Conservation (phyloP, 2,113 vertebrate genomes). For the Calidris pugnax region DNA sequence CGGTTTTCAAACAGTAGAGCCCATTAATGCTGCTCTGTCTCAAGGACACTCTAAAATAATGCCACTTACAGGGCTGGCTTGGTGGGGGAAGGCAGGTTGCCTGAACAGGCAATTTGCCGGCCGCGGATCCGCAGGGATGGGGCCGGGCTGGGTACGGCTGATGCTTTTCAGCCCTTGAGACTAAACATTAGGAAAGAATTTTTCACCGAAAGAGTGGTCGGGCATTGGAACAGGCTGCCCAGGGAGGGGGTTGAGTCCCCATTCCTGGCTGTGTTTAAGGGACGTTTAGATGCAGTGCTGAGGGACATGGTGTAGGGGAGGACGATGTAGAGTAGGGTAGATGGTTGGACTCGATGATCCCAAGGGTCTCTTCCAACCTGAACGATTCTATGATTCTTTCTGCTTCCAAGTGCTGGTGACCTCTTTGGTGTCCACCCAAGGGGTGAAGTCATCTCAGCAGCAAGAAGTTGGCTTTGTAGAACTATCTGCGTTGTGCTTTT, state of each 20-base stretch:
- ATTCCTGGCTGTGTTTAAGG: too few species aligned
- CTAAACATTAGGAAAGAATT: too few species aligned
- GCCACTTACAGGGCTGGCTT: not conserved
- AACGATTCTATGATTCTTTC: too few species aligned
- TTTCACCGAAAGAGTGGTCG: too few species aligned
- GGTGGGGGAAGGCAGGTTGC: not conserved
- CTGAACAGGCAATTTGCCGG: rapidly evolving
- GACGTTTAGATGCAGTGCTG: too few species aligned
- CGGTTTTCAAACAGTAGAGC: slow-evolving; percentile 54
- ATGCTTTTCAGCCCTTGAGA: not conserved
- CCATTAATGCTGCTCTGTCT: slow-evolving; percentile 67
- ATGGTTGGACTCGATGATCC: too few species aligned
- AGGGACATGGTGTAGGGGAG: too few species aligned
- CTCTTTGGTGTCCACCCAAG: not conserved
- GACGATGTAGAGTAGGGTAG: too few species aligned
- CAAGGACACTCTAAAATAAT: slow-evolving; percentile 1
- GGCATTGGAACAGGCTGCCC: too few species aligned
- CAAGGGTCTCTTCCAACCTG: too few species aligned
- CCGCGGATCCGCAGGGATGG: rapidly evolving
- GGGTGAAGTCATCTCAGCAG: not conserved
- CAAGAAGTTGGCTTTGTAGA: not conserved
- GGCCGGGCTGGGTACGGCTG: rapidly evolving
- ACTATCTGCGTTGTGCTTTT: not conserved
- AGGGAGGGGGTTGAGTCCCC: too few species aligned
- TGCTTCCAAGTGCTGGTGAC: not conserved